phyloP scores from a whole-genome alignment of 2,797 vertebrate species.

The Sphaeramia orbicularis region DNA sequence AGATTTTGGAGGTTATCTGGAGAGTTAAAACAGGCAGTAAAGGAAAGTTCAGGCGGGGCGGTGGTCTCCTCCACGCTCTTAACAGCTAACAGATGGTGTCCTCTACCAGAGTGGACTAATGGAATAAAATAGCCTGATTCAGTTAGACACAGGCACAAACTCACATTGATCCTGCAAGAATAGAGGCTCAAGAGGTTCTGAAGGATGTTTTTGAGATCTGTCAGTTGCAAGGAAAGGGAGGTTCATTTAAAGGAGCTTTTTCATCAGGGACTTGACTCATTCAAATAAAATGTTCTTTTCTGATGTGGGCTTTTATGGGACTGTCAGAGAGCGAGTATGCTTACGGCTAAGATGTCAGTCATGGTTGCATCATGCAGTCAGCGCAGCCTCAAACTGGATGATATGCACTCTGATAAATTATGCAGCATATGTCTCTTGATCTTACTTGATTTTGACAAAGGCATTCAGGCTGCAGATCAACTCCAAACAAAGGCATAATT shows the following conservation, averaged over 20 bases:
- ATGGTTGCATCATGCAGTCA: slow-evolving; percentile 19
- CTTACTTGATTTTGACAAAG: slow-evolving; percentile 29
- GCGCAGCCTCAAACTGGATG: slow-evolving; percentile 32
- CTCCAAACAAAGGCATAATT: slow-evolving; percentile 22
- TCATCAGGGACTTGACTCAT: slow-evolving; percentile 51
- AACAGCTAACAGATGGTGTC: slow-evolving; percentile 79
- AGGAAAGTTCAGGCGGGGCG: slow-evolving; percentile 43
- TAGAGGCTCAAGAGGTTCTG: slow-evolving; percentile 50
- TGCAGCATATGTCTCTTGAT: slow-evolving; percentile 38
- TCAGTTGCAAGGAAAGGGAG: slow-evolving; percentile 41
- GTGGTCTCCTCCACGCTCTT: slow-evolving; percentile 65
- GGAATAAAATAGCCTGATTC: slow-evolving; percentile 66
- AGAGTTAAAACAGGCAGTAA: slow-evolving; percentile 66
- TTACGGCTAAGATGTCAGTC: slow-evolving; percentile 15
- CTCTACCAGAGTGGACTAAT: slow-evolving; percentile 56
- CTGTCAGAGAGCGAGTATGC: slow-evolving; percentile 17
- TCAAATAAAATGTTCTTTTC: slow-evolving; percentile 59
- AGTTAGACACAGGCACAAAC: slow-evolving; percentile 49
- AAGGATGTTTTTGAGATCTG: slow-evolving; percentile 56
- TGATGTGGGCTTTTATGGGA: slow-evolving; percentile 45
- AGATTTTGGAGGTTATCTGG: slow-evolving; percentile 59
- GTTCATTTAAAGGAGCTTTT: slow-evolving; percentile 35
- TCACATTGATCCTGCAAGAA: slow-evolving; percentile 49
- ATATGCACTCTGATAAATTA: slow-evolving; percentile 22
- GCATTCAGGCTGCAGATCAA: slow-evolving; percentile 27